Evolutionary conservation across 1,140 invertebrate genomes (phyloP), one percentile per base, ranked within the genome.

Genomic region (Macrobrachium nipponense): DNA sequence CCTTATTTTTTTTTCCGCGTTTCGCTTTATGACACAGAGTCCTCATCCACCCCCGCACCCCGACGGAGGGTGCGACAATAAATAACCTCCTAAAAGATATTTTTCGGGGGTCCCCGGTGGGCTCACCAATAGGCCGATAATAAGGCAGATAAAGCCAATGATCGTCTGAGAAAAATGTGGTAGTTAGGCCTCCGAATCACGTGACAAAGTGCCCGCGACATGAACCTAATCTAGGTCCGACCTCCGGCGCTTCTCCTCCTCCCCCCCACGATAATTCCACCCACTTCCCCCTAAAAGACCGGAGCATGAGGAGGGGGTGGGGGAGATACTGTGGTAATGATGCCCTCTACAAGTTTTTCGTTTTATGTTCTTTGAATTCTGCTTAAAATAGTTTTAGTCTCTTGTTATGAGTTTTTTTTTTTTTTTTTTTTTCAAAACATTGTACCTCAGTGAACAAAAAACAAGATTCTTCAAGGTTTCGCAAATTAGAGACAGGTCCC

Each of bases 101-200:
- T 61, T 76, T 76, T 51, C 51, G 36, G 73, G 73, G 59, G 23
- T 59, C 61, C 75, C 75, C 82, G 75, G 23, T 36, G 36, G 59
- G n/a, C 77, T 36, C 20, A 44, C 78, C 82, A 84, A 84, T 84
- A 62, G 72, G 60, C 75, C 60, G 82, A 84, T 84, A 84, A 84
- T 84, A 84, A 84, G n/a, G 27, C 61, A 43, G 82, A 84, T 76
- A 84, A 66, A 84, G 82, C 73, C 82, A 84, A 77, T 84, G 82
- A 84, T 84, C 82, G 70, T 75, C 59, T 14, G 75, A 76, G 75
- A 77, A 84, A 76, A 78, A 84, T 84, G 82, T 66, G 73, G 59
- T 51, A 68, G 82, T 77, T 84, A 76, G 82, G 73, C 73, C 43
- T 59, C 75, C 0, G 73, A 51, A 84, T 77, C 82, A 84, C 61